Conservation (phyloP, 64 coral and sea anemone species). For the Montipora sp. region DNA sequence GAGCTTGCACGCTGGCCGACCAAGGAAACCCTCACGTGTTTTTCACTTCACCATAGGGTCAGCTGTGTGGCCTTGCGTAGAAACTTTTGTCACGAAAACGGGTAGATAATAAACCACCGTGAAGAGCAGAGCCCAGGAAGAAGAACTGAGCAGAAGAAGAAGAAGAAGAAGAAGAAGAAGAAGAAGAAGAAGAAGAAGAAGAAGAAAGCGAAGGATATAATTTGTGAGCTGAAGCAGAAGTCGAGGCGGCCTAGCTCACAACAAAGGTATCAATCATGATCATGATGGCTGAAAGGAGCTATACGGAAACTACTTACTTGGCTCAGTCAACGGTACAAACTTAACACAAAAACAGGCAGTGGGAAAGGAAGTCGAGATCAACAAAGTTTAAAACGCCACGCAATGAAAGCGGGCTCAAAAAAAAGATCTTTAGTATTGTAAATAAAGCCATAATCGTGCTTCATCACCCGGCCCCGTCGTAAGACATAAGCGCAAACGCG, state of each 20-base stretch:
- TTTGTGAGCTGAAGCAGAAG: conserved; percentile 59
- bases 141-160: too few relatives aligned
- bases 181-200: too few relatives aligned
- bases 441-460: conserved; percentile 30
- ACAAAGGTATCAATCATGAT: conserved; percentile 55
- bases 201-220: conserved; percentile 48
- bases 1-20: neutral
- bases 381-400: neutral
- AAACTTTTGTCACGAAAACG: conserved; percentile 52
- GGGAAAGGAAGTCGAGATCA: neutral
- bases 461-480: conserved; percentile 32
- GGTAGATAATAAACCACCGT: conserved; percentile 18
- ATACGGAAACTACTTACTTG: neutral
- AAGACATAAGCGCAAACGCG: conserved; percentile 32
- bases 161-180: too few relatives aligned
- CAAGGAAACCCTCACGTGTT: conserved; percentile 44
- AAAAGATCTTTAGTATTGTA: conserved; percentile 61
- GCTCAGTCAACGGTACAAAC: neutral
- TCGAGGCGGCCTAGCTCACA: neutral
- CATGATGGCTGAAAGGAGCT: conserved; percentile 10
- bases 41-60: neutral
- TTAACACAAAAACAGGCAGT: neutral
- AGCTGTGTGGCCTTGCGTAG: conserved; percentile 22
- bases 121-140: too few relatives aligned
- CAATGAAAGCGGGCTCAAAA: neutral